Percentiles rank a stretch among this genome's conserved stretches.
Conservation (phyloP, 2,113 vertebrate genomes). For the Epinephelus moara region DNA sequence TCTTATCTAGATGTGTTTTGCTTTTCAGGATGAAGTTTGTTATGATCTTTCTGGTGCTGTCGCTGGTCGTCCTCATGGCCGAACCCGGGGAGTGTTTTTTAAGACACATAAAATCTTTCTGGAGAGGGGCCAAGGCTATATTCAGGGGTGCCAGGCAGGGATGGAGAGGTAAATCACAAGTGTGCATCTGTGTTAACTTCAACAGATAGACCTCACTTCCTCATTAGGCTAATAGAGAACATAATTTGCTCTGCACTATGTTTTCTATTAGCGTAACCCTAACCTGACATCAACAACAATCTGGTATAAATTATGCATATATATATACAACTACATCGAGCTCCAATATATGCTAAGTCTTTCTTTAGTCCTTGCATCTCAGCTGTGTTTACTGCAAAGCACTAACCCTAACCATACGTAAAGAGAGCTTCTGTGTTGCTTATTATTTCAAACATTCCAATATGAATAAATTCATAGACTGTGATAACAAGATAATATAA, state of each 20-base stretch:
- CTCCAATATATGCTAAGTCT: background rate
- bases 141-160: rapidly evolving
- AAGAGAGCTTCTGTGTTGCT: background rate
- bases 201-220: background rate
- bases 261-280: too few relatives aligned
- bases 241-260: too few relatives aligned
- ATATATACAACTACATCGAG: too few relatives aligned
- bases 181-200: background rate
- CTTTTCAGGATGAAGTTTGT: constrained; percentile 52
- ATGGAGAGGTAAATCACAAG: constrained; percentile 23
- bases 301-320: too few relatives aligned
- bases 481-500: background rate
- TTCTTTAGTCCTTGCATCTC: background rate
- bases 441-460: background rate
- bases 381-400: too few relatives aligned
- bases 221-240: too few relatives aligned
- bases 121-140: rapidly evolving
- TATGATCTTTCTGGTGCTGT: constrained; percentile 49
- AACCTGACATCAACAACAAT: too few relatives aligned
- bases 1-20: background rate
- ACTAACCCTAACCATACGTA: background rate
- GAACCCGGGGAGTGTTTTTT: constrained; percentile 44
- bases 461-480: background rate
- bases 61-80: constrained; percentile 63
- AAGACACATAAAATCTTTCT: rapidly evolving